A percentile compares a stretch with the other conserved stretches of the same genome.
phyloP scores from a whole-genome alignment of 2,113 vertebrate species.

The Alces alces region DNA sequence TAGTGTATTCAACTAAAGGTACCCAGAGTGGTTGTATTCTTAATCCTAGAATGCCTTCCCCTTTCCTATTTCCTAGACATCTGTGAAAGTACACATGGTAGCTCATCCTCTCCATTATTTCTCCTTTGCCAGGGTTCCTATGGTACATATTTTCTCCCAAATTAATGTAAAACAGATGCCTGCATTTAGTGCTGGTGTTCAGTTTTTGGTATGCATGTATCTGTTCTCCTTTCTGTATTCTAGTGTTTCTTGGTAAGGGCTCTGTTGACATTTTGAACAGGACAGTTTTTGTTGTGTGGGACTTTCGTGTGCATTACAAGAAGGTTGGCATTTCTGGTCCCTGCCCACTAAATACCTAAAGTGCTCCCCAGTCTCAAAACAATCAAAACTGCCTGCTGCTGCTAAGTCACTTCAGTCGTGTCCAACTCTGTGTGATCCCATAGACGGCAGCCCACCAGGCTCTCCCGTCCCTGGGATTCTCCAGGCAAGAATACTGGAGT shows the following conservation, averaged over 20 bases:
- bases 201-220: neutral
- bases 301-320: neutral
- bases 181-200: neutral
- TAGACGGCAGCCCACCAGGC: too few species aligned
- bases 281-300: neutral
- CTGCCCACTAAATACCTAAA: neutral
- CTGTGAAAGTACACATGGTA: neutral
- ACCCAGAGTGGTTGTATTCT: neutral
- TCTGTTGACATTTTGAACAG: constrained; percentile 33
- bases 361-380: neutral
- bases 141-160: constrained; percentile 18
- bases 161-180: constrained; percentile 40
- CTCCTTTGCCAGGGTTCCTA: constrained; percentile 3
- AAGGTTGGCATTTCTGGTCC: neutral
- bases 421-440: too few species aligned
- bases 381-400: neutral
- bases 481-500: too few species aligned
- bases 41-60: neutral
- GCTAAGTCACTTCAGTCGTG: too few species aligned
- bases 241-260: neutral
- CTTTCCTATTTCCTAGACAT: neutral
- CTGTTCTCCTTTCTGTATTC: constrained; percentile 9
- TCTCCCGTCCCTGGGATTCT: too few species aligned
- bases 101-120: neutral
- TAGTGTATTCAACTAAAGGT: neutral